phyloP scores from a whole-genome alignment of 2,888 invertebrate genomes.

The Pandemis cinnamomeana region DNA sequence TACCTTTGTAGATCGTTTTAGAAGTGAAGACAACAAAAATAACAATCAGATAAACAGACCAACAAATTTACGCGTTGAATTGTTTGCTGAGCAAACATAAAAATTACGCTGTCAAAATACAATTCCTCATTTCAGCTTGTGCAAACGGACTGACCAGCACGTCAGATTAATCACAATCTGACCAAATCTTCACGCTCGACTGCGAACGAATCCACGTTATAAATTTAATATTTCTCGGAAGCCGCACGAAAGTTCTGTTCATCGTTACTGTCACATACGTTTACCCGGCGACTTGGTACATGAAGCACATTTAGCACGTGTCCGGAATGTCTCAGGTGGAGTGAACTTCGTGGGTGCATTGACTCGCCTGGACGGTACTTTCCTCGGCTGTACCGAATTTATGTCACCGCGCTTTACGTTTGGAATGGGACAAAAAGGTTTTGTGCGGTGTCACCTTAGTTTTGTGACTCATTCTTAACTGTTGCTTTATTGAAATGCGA shows the following conservation, averaged over 20 bases:
- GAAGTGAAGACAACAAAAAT: background rate
- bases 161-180: conserved; percentile 7
- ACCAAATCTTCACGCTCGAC: conserved; percentile 15
- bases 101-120: background rate
- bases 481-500: background rate
- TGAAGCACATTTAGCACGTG: conserved; percentile 69
- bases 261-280: conserved; percentile 56
- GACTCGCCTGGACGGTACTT: conserved; percentile 59
- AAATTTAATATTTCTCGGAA: conserved; percentile 24
- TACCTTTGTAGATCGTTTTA: background rate
- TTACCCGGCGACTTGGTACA: conserved; percentile 53
- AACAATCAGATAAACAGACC: background rate
- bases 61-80: background rate
- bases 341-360: conserved; percentile 74
- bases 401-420: conserved; percentile 50
- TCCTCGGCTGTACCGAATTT: conserved; percentile 57
- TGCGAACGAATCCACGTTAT: conserved; percentile 11
- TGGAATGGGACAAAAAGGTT: conserved; percentile 13
- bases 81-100: background rate
- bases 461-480: background rate
- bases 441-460: background rate
- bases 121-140: background rate
- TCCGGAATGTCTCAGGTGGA: conserved; percentile 64
- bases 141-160: background rate
- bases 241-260: conserved; percentile 24